A percentile compares a stretch with the other conserved stretches of the same genome.
Conservation (phyloP, 2,888 invertebrate species). For the Erebia ligea region DNA sequence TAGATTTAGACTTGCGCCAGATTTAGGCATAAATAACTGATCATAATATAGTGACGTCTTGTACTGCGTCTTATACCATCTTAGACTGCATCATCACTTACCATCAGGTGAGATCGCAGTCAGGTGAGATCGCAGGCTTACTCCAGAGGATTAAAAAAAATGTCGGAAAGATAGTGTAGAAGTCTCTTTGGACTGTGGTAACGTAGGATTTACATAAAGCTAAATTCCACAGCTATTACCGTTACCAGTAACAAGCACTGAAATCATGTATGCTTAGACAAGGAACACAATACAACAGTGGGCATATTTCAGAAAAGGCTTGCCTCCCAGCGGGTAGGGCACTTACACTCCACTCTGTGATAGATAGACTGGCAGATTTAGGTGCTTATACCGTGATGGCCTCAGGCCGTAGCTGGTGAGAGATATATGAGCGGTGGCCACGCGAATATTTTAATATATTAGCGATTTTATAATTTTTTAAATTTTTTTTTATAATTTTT, state of each 20-base stretch:
- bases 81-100: too few species aligned
- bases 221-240: neutral
- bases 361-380: conserved; percentile 43
- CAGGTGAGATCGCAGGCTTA: too few species aligned
- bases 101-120: too few species aligned
- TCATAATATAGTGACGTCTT: too few species aligned
- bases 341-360: conserved; percentile 12
- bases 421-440: conserved; percentile 43
- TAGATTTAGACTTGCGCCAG: too few species aligned
- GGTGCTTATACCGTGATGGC: conserved; percentile 49
- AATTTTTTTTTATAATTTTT: too few species aligned
- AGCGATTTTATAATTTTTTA: too few species aligned
- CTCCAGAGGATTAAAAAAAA: too few species aligned
- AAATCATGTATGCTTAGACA: conserved; percentile 15
- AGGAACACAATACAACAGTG: conserved; percentile 5
- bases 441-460: conserved; percentile 35
- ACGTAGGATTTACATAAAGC: neutral
- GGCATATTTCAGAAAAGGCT: conserved; percentile 15
- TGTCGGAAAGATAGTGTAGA: too few species aligned
- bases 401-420: conserved; percentile 41
- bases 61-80: too few species aligned
- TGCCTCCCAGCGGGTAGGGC: conserved; percentile 15
- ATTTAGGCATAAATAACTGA: too few species aligned
- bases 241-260: neutral
- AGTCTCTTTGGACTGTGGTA: too few species aligned